phyloP scores from a whole-genome alignment of 92 coral and sea anemone genomes.

The Virgularia gustaviana region DNA sequence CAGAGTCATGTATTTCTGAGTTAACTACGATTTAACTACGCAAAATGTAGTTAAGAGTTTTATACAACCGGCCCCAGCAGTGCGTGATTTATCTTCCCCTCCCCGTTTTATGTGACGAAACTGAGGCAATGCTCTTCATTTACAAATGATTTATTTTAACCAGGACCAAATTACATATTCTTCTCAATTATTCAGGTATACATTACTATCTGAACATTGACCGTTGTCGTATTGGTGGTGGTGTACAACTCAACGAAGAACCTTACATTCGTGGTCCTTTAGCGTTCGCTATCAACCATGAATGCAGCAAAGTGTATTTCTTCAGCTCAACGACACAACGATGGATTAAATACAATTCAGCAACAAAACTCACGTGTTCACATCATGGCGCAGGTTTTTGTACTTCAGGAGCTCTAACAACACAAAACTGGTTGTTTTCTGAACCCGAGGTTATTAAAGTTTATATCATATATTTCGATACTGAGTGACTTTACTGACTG shows the following conservation, averaged over 20 bases:
- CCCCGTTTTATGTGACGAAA: no score
- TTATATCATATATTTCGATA: no score
- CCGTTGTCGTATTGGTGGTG: conserved; percentile 34
- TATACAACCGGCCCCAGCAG: no score
- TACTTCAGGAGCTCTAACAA: neutral
- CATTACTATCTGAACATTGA: conserved; percentile 27
- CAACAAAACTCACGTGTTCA: conserved; percentile 9
- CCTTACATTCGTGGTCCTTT: conserved; percentile 22
- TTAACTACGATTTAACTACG: no score
- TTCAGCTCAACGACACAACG: neutral
- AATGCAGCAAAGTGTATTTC: conserved; percentile 11
- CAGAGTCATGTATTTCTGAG: no score
- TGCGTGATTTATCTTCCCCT: no score
- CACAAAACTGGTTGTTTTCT: neutral
- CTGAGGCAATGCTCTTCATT: neutral
- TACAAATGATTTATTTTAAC: neutral
- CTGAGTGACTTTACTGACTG: no score
- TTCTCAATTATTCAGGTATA: neutral
- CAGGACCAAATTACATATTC: neutral
- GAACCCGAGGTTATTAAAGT: no score
- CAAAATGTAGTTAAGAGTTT: no score
- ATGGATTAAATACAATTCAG: conserved; percentile 4
- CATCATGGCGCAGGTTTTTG: neutral
- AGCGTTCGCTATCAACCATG: conserved; percentile 18
- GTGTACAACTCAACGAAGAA: conserved; percentile 6